Evolutionary conservation across 2,113 vertebrate genomes (phyloP).

Genomic region (Dromaius novaehollandiae): DNA sequence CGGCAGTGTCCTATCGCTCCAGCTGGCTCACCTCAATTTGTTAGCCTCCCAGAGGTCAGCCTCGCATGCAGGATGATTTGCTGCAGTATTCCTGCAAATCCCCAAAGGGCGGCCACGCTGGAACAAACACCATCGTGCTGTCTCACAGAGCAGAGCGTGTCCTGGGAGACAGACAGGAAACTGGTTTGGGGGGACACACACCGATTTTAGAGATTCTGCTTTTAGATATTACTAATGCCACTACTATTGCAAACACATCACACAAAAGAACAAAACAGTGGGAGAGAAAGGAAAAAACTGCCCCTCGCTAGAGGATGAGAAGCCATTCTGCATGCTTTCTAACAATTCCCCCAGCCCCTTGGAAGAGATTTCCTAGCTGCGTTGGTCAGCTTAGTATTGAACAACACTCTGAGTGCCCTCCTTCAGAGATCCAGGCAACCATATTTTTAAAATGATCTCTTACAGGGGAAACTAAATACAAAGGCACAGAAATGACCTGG

Average conservation of each 20-base stretch:
- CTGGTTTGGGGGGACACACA: neutral
- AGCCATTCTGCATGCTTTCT: neutral
- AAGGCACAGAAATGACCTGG: neutral
- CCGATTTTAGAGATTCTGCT: neutral
- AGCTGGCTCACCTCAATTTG: constrained; percentile 74
- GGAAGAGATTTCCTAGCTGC: neutral
- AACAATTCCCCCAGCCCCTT: constrained; percentile 3
- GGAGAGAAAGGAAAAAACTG: neutral
- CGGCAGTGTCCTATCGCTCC: constrained; percentile 59
- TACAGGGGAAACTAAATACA: neutral
- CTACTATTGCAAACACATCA: neutral
- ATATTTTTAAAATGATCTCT: neutral
- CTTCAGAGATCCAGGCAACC: neutral
- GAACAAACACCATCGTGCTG: neutral
- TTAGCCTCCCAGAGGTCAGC: constrained; percentile 71
- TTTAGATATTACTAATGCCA: neutral
- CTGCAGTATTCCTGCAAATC: constrained; percentile 66
- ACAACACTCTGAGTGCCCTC: neutral
- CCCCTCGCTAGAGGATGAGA: neutral
- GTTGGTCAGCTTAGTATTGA: neutral
- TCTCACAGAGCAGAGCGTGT: neutral
- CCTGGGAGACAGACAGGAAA: neutral
- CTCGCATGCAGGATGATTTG: constrained; percentile 62
- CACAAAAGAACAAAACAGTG: neutral
- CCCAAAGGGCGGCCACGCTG: constrained; percentile 15